phyloP scores from a whole-genome alignment of 2,113 vertebrate genomes.

The Trogon surrucura region DNA sequence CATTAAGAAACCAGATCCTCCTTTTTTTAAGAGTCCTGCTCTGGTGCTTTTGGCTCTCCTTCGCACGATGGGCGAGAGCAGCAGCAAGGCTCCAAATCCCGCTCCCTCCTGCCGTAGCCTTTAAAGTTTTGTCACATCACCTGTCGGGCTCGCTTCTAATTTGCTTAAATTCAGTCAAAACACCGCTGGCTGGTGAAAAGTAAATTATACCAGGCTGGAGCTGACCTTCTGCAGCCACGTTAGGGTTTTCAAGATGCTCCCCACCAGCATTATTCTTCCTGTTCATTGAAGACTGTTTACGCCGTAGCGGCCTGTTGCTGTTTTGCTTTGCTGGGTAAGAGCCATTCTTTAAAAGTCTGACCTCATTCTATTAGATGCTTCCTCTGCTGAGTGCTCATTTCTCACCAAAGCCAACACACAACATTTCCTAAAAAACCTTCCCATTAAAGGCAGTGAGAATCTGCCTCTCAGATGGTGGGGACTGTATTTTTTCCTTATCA shows the following conservation, averaged over 20 bases:
- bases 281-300: not conserved
- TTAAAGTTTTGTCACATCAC: not conserved
- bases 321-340: not conserved
- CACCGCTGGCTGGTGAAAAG: not conserved
- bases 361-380: constrained; percentile 21
- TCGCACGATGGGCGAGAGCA: not conserved
- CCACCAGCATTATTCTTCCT: not conserved
- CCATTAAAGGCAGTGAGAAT: not conserved
- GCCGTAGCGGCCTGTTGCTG: not conserved
- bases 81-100: not conserved
- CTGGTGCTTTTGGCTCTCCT: not conserved
- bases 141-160: not conserved
- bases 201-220: not conserved
- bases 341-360: constrained; percentile 34
- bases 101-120: not conserved
- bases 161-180: not conserved
- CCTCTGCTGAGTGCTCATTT: not conserved
- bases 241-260: not conserved
- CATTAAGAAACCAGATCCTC: not conserved
- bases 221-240: not conserved
- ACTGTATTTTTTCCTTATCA: not conserved
- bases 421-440: not conserved
- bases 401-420: not conserved
- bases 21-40: not conserved
- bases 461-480: not conserved